Evolutionary conservation across 2,888 invertebrate species (phyloP), one percentile per base, ranked within the genome.

Genomic region (Malthinus flaveolus): DNA sequence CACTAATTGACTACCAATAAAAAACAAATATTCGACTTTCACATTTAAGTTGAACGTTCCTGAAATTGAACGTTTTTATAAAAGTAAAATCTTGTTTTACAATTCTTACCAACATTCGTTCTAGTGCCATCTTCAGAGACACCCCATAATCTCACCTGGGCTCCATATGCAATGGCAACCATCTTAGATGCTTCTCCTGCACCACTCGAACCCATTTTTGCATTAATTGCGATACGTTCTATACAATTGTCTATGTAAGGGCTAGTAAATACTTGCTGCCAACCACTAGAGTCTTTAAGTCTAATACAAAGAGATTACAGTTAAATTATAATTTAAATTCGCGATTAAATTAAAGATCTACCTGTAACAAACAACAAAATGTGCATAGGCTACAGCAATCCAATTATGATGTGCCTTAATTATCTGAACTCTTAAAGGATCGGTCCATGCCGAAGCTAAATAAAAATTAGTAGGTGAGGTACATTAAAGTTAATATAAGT

Each of bases 391-490:
- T 13, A 96, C 95, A 13, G 93, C 95, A 64, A 99, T 93, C 93
- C 97, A 97, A 77, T 97, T 97, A 78, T 97, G 96, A 80, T 98
- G 97, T 3, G 97, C 97, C 76, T 94, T 93, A 67, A 97, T 93
- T 49, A 95, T 92, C 80, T 94, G 91, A 35, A 96, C 95, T 70
- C 94, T 84, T 72, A 93, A 78, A 39, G 91, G 93, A 76, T 95
- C 94, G 5, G 89, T 85, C 91, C 93, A 93, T 45, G 84, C 81
- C 61, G 85, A 86, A 69, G 82, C 87, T 88, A 77, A 62, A 83
- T 82, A 62, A 66, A 57, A 44, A 13, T 56, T 36, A 59, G 31
- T 23, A 9, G 1, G 13, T 15, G 12, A 11, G 36, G 35, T 33
- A 36, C 7, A 13, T 46, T 8, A 48, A 36, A 32, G 12, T n/a